Percentiles rank a stretch among this genome's conserved stretches.
Evolutionary conservation across 35 echinoderm and acorn worm genomes (phyloP).

Genomic region (Stichopus chloronotus): DNA sequence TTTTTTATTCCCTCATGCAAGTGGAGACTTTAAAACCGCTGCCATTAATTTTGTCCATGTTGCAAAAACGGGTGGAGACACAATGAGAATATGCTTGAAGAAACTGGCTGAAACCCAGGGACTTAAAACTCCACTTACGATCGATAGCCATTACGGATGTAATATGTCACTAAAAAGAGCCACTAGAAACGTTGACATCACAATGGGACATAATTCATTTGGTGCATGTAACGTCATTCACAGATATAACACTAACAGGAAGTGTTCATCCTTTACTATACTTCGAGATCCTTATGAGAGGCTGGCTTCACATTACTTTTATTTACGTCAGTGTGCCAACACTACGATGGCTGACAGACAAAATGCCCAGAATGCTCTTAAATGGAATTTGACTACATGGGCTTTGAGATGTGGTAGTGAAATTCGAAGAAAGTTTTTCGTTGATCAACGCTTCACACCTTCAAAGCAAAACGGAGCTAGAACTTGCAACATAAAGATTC

Average conservation of each 20-base stretch:
- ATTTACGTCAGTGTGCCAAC: not conserved
- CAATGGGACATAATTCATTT: slow-evolving; percentile 3
- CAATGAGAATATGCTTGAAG: not conserved
- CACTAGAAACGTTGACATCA: not conserved
- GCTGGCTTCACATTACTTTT: slow-evolving; percentile 29
- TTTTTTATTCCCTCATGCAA: not conserved
- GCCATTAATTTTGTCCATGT: slow-evolving; percentile 28
- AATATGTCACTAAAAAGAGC: not conserved
- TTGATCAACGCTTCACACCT: not conserved
- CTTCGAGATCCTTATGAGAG: slow-evolving; percentile 26
- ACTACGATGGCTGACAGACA: not conserved
- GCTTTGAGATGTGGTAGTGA: not conserved
- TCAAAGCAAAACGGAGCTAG: not conserved
- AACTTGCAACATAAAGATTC: not conserved
- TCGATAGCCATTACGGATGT: not conserved
- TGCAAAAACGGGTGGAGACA: slow-evolving; percentile 32
- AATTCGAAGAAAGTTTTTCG: slow-evolving; percentile 12
- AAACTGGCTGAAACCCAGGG: not conserved
- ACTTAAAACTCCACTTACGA: not conserved
- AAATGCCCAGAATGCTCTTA: not conserved
- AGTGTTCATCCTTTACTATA: slow-evolving; percentile 35
- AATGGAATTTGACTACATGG: not conserved
- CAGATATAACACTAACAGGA: not conserved
- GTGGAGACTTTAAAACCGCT: not conserved
- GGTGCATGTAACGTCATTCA: slow-evolving; percentile 13